These are phyloP conservation scores for Carabus problematicus DNA, from an alignment of 2,888 invertebrate species.

Conservation along the genomic window DNA sequence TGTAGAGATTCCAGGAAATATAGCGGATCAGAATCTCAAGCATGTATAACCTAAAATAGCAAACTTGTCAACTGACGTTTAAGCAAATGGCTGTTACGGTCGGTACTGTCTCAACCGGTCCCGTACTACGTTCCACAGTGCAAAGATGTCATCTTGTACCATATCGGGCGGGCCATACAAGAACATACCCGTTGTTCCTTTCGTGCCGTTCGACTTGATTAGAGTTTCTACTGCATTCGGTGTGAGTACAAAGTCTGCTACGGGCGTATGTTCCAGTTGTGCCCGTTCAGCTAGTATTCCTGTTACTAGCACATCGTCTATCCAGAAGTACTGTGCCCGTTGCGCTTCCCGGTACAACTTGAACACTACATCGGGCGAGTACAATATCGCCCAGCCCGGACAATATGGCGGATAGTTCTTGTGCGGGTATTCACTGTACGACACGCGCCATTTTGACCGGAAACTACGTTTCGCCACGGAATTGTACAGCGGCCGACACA, in stretches of 20 bases:
- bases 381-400: conserved; percentile 70
- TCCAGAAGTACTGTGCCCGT: conserved; percentile 71
- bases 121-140: conserved; percentile 59
- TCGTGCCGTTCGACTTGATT: conserved; percentile 46
- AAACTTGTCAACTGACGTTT: too few relatives aligned
- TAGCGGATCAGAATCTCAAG: too few relatives aligned
- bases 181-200: conserved; percentile 54
- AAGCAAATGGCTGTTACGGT: not conserved
- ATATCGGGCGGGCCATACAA: conserved; percentile 66
- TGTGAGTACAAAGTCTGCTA: conserved; percentile 59
- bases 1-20: too few relatives aligned
- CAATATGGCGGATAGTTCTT: conserved; percentile 78
- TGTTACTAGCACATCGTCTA: conserved; percentile 76
- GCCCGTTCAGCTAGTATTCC: conserved; percentile 67
- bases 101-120: not conserved
- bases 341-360: conserved; percentile 65
- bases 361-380: conserved; percentile 65
- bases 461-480: conserved; percentile 67
- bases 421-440: conserved; percentile 69
- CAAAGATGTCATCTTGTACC: conserved; percentile 59
- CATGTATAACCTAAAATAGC: too few relatives aligned
- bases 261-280: conserved; percentile 64
- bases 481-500: conserved; percentile 65
- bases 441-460: conserved; percentile 80
- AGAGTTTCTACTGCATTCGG: conserved; percentile 51